Base-by-base conservation (phyloP, 2,888 invertebrate species). In the Camptogramma bilineatum region DNA sequence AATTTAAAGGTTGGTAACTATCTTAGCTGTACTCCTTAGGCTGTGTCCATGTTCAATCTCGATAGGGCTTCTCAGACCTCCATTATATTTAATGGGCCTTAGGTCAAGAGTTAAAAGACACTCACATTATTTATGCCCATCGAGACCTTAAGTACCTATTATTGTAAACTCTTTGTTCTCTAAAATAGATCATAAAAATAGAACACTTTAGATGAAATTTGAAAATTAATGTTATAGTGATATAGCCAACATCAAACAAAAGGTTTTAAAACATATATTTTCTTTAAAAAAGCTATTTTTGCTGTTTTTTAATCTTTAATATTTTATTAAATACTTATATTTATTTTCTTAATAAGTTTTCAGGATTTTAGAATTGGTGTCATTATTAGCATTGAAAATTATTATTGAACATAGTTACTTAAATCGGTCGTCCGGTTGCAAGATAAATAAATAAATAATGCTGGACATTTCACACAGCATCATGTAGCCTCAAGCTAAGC, bases 41-140 rank as follows among this genome's bases (percentile, higher is more conserved):
- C 58, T 58, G 28, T 17, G 28, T 18, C 59, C 4, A 39, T 62
- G 73, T 69, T 74, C 66, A 68, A 75, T 44, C 44, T 44, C 44
- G 44, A 44, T 44, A 44, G 19, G 39, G 64, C 61, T 71, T 70
- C 68, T 65, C 66, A 71, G 74, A 75, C 75, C 78, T 69, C 76
- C 70, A 82, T 81, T 82, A 79, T 73, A 79, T 68, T 69, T 78
- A 83, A 82, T 80, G 72, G 73, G 67, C 70, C 73, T 71, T 69
- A 72, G 77, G 74, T 80, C 76, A 75, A 69, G 75, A 73, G 74
- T 71, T 77, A 73, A 74, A 73, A 73, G 74, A 44, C 44, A 58
- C 72, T 72, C 62, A 66, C 74, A 80, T 80, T 75, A 77, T 73
- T 77, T 79, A 77, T 74, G 72, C 72, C 39, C 13, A 39, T 39